A percentile compares a stretch with the other conserved stretches of the same genome.
Evolutionary conservation across 2,888 invertebrate genomes (phyloP).

Genomic region (Linnaemya tessellans): DNA sequence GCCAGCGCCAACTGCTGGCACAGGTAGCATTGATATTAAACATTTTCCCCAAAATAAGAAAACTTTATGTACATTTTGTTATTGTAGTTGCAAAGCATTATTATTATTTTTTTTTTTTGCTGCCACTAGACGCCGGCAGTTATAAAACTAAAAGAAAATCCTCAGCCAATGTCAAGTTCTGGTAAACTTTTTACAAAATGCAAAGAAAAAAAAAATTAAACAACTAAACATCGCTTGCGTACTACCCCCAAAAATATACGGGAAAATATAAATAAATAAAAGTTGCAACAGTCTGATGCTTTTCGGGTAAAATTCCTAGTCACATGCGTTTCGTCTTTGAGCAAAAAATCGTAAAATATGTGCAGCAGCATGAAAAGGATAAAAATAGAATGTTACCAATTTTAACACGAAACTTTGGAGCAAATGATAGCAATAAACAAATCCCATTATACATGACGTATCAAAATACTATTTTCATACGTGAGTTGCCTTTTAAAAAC

Average conservation of each 20-base stretch:
- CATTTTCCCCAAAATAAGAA: neutral
- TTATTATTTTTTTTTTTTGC: neutral
- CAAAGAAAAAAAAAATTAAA: neutral
- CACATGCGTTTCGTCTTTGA: slow-evolving; percentile 55
- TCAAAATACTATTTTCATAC: slow-evolving; percentile 81
- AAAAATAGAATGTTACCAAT: slow-evolving; percentile 58
- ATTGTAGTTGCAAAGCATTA: neutral
- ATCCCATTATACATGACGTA: slow-evolving; percentile 82
- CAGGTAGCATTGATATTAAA: slow-evolving; percentile 44
- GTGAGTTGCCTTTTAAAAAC: slow-evolving; percentile 79
- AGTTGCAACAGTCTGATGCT: slow-evolving; percentile 68
- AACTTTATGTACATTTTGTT: slow-evolving; percentile 15
- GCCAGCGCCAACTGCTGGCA: neutral
- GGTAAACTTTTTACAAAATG: neutral
- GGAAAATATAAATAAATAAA: slow-evolving; percentile 28
- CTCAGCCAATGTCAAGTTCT: slow-evolving; percentile 62
- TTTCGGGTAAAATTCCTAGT: slow-evolving; percentile 43
- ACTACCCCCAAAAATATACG: neutral
- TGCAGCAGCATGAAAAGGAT: slow-evolving; percentile 30
- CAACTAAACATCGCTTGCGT: neutral
- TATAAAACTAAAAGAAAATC: slow-evolving; percentile 23
- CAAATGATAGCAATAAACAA: slow-evolving; percentile 83
- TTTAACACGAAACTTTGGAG: slow-evolving; percentile 67
- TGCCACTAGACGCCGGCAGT: slow-evolving; percentile 35
- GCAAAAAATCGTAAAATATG: neutral